These are phyloP conservation scores for Tetranychus truncatus DNA, from an alignment of 2,888 invertebrate species.

Conservation along the genomic window DNA sequence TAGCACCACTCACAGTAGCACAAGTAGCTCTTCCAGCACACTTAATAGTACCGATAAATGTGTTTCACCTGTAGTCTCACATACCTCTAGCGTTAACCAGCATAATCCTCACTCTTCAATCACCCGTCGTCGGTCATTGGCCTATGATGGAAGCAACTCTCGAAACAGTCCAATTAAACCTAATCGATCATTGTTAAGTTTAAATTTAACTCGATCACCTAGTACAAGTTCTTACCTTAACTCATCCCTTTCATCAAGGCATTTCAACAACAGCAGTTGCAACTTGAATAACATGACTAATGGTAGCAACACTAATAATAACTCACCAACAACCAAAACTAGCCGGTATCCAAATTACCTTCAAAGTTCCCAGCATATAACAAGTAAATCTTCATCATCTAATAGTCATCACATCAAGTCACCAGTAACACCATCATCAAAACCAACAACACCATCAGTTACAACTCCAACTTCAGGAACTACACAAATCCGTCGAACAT, in stretches of 20 bases:
- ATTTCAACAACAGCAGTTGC: slow-evolving; percentile 4
- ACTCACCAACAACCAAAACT: neutral
- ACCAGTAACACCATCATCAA: neutral
- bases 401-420: neutral
- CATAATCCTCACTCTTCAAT: neutral
- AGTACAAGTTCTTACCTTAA: neutral
- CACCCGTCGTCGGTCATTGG: slow-evolving; percentile 4
- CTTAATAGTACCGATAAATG: neutral
- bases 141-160: neutral
- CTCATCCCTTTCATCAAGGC: neutral
- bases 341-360: slow-evolving; percentile 22
- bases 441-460: neutral
- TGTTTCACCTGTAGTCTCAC: neutral
- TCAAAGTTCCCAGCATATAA: slow-evolving; percentile 23
- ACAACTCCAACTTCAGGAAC: neutral
- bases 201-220: slow-evolving; percentile 3
- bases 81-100: neutral
- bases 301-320: neutral
- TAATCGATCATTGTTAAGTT: slow-evolving; percentile 6
- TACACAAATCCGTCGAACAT: neutral
- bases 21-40: neutral
- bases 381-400: slow-evolving; percentile 2
- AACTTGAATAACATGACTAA: neutral
- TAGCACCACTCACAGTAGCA: slow-evolving; percentile 10
- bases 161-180: neutral